These are phyloP conservation scores for Iphiclides podalirius DNA, from an alignment of 2,888 invertebrate species.

Conservation along the genomic window DNA sequence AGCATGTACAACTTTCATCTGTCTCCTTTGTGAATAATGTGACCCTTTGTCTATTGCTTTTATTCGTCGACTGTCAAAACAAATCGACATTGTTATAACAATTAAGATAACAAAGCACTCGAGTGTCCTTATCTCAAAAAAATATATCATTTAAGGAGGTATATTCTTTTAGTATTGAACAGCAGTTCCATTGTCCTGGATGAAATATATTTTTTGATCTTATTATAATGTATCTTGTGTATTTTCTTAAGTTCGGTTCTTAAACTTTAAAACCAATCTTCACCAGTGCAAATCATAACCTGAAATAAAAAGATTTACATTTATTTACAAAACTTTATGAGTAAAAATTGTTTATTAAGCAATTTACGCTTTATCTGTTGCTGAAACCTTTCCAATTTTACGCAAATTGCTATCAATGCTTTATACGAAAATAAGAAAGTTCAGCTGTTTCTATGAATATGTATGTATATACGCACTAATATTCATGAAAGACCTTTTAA, in stretches of 20 bases:
- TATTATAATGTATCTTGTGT: too few species aligned
- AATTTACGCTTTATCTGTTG: background rate
- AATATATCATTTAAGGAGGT: too few species aligned
- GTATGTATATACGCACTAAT: constrained; percentile 4
- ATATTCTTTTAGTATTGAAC: too few species aligned
- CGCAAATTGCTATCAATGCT: background rate
- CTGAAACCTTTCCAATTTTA: background rate
- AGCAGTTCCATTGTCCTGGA: too few species aligned
- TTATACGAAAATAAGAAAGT: too few species aligned
- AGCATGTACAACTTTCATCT: constrained; percentile 17
- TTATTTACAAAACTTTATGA: too few species aligned
- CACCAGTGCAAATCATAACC: too few species aligned
- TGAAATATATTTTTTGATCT: too few species aligned
- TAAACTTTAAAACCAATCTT: too few species aligned
- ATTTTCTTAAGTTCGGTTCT: too few species aligned
- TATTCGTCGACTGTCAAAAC: constrained; percentile 7
- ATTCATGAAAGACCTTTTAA: constrained; percentile 17
- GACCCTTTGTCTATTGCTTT: constrained; percentile 7
- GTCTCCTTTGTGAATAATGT: constrained; percentile 10
- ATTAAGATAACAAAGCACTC: background rate
- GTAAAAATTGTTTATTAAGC: too few species aligned
- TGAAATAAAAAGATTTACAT: too few species aligned
- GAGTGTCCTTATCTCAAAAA: background rate
- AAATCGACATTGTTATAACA: constrained; percentile 12
- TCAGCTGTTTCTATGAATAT: constrained; percentile 8